Base-by-base conservation (phyloP, 1,140 invertebrate genomes). In the Geopemphigus sp. region DNA sequence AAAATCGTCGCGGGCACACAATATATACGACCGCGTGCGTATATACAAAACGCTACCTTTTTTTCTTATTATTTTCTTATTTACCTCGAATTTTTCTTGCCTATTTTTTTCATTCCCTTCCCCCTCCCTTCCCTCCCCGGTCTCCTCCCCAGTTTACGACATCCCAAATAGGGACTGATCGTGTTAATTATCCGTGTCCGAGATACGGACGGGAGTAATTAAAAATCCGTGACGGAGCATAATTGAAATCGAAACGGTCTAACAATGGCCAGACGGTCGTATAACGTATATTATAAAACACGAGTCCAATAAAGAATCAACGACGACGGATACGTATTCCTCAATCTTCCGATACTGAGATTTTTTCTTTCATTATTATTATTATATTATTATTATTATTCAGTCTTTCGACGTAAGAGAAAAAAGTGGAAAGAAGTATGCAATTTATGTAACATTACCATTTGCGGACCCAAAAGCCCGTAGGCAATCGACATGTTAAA, bases 401-500 rank as follows among this genome's bases (percentile, higher is more conserved):
- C 29, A 8, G 54, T 59, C 72, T 57, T 45, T 39, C 29, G 15
- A 39, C 6, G 32, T 12, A 17, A 26, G 54, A 32, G n/a, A 45
- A 74, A 26, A 61, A 56, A 47, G 19, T 8, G 22, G 14, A 63
- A 78, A 61, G 57, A 24, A 14, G 74, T 61, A 78, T 61, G 74
- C 57, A n/a, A 63, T 63, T 78, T 78, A 78, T 72, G 24, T 72
- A 59, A 61, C 74, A 78, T 78, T 76, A 76, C 73, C 74, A 63
- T 78, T 78, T 78, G 74, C 24, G 74, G 57, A 45, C 22, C 74
- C n/a, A 59, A 61, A 78, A 59, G 22, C 15, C 56, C 24, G 74
- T 15, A 47, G 74, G 74, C 56, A 24, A 63, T 54, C 57, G 56
- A 61, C 57, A 50, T 63, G 72, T 39, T 57, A 54, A 73, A 56